phyloP scores from a whole-genome alignment of 2,797 vertebrate species.

The Aphelocoma californica region DNA sequence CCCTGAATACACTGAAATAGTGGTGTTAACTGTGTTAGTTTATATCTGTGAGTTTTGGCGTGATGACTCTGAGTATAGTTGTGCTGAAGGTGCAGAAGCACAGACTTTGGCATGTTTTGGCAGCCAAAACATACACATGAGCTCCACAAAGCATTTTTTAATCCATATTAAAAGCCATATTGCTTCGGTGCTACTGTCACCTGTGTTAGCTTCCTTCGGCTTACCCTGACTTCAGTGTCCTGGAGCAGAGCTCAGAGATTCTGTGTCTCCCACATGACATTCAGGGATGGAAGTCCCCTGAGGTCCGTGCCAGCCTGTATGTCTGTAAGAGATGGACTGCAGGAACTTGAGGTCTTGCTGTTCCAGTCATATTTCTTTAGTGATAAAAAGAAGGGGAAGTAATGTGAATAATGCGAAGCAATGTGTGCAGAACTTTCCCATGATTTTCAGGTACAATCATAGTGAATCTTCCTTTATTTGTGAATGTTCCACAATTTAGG shows the following conservation, averaged over 20 bases:
- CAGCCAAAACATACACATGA: background rate
- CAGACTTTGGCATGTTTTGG: background rate
- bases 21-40: background rate
- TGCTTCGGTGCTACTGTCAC: background rate
- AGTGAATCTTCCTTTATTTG: background rate
- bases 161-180: background rate
- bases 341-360: background rate
- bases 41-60: background rate
- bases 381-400: background rate
- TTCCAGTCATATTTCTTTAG: background rate
- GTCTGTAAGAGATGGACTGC: background rate
- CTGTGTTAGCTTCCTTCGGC: background rate
- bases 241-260: background rate
- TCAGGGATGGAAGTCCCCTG: background rate
- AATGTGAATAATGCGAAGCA: constrained; percentile 58
- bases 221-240: rapidly evolving
- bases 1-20: background rate
- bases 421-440: constrained; percentile 76
- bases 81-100: background rate
- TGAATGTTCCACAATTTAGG: background rate
- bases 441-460: constrained; percentile 71
- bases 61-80: background rate
- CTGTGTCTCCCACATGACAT: background rate
- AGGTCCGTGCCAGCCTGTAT: background rate
- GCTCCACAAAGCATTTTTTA: background rate